phyloP scores from a whole-genome alignment of 2,888 invertebrate genomes.

The Drosophila siamana region DNA sequence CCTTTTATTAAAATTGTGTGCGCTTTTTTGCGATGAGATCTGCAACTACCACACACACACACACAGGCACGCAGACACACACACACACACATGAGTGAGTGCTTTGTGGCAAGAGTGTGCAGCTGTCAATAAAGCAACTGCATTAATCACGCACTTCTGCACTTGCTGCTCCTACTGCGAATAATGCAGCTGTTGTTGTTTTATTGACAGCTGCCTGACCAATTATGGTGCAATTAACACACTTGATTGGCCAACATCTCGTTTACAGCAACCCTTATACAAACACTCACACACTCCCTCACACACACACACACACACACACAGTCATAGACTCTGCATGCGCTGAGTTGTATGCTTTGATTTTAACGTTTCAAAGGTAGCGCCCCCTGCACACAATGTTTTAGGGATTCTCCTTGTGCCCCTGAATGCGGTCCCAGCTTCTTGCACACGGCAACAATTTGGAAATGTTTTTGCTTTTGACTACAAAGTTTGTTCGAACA shows the following conservation, averaged over 20 bases:
- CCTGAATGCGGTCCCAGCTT: conserved; percentile 6
- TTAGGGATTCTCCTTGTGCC: neutral
- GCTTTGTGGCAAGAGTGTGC: conserved; percentile 18
- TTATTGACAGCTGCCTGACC: conserved; percentile 72
- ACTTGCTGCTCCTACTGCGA: conserved; percentile 20
- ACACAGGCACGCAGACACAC: too few species aligned
- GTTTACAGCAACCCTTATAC: conserved; percentile 20
- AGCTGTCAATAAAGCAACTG: conserved; percentile 62
- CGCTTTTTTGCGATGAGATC: conserved; percentile 1
- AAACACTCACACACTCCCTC: conserved; percentile 3
- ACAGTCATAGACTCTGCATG: neutral
- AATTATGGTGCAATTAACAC: conserved; percentile 80
- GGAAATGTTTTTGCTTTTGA: conserved; percentile 38
- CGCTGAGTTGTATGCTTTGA: conserved; percentile 44
- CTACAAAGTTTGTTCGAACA: conserved; percentile 38
- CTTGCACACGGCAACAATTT: conserved; percentile 14
- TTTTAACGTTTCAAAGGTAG: conserved; percentile 70
- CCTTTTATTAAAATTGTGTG: neutral
- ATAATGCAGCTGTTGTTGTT: conserved; percentile 23
- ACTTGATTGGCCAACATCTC: conserved; percentile 72
- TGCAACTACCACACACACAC: neutral
- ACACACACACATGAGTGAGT: neutral
- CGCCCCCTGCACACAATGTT: too few species aligned
- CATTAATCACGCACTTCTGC: conserved; percentile 75
- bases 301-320: conserved; percentile 2